Base-by-base conservation (phyloP, 2,797 vertebrate genomes). In the Dicrostonyx torquatus region DNA sequence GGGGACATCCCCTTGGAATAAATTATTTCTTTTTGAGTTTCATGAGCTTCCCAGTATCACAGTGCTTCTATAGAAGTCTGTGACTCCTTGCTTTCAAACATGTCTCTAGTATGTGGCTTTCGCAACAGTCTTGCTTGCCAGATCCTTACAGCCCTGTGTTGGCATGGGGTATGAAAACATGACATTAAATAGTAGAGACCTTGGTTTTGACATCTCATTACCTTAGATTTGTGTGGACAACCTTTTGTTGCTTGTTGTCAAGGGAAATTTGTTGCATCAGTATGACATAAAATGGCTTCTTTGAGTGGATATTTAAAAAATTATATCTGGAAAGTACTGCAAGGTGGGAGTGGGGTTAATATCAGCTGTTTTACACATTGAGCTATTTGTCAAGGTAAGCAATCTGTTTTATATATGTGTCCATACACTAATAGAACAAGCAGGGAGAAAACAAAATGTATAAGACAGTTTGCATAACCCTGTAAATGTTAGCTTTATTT, bases 311-410 rank as follows among this genome's bases (percentile, higher is more conserved):
- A 79, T 12, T 87, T 88, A 20, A 92, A 50, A 90, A 75, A 93
- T 60, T 89, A 62, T 7, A 85, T 82, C 40, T n/a, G 7, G 95
- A 89, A 75, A 73, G 43, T n/a, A 45, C 0, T 50, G 26, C 60
- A 17, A 68, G 50, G 18, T 78, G 5, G 26, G 5, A 55, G 2
- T 37, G 0, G 17, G 20, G 37, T 66, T 94, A 87, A 91, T 91
- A 5, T 15, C 60, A n/a, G 13, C n/a, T 94, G 58, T 79, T 88
- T 92, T 94, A 93, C 83, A 87, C 29, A 92, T 92, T 93, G 92
- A 96, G 87, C 76, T 80, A n/a, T 73, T 53, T 75, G 34, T 93
- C 86, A 83, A 87, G 88, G 20, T 78, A 95, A 92, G 11, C n/a
- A 84, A 11, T 86, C 55, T 48, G 13, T 70, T 89, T 17, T 95